Base-by-base conservation (phyloP, 2,113 vertebrate species). In the Acrocephalus arundinaceus region DNA sequence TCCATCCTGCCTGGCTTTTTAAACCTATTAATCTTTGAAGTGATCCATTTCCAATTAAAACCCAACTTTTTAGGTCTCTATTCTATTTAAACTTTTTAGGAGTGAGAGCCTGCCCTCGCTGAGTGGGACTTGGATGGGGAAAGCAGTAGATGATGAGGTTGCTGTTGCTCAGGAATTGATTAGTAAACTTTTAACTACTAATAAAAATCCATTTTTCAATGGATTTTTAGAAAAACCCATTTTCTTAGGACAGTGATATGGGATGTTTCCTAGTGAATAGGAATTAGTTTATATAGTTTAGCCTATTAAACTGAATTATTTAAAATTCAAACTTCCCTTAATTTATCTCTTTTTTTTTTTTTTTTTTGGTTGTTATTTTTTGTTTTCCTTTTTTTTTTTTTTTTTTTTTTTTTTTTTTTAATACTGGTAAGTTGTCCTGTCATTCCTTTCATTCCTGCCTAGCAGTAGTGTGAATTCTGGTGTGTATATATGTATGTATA, bases 141-240 rank as follows among this genome's bases (percentile, higher is more conserved):
- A 94, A 88, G 94, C 80, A 37, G 92, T 79, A 65, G 93, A 72
- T 57, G 13, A 86, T 80, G 85, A 96, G 95, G 95, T 92, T 95
- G 96, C 97, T 97, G 93, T 96, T 96, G 96, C 97, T 97, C 96
- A 97, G 97, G 97, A 97, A 97, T 97, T 93, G 91, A 95, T 95
- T 85, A 94, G 94, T 90, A 93, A 96, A 95, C 95, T 95, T 95
- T 93, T 96, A 97, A 94, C 93, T 96, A 97, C 93, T 97, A 97
- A 90, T 97, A 80, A 91, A 93, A 91, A 94, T 97, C 95, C 91
- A 94, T 96, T 95, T 92, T 25, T 23, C 85, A 72, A 77, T 97
- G 96, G 97, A 94, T 97, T 94, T 93, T 67, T 63, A 31, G 49
- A 73, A 54, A 78, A 46, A 15, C 85, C 94, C 76, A 49, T 97